A percentile compares a stretch with the other conserved stretches of the same genome.
These are phyloP conservation scores for Mactromeris polynyma DNA, from an alignment of 2,888 invertebrate genomes.

Conservation along the genomic window DNA sequence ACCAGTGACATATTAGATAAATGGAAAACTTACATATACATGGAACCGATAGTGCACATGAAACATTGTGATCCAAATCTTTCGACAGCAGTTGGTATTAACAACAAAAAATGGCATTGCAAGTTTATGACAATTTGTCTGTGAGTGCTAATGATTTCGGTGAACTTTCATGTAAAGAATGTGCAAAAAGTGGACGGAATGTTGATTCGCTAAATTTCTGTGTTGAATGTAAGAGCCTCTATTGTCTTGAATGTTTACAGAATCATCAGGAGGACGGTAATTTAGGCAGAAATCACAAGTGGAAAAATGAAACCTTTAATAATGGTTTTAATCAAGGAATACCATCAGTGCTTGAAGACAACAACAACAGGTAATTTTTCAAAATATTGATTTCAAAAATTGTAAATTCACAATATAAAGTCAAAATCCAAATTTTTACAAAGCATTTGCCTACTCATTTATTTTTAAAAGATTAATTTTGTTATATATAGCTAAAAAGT, in stretches of 20 bases:
- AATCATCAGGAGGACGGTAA: constrained; percentile 1
- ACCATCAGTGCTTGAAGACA: background rate
- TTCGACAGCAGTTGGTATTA: background rate
- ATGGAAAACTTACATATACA: too few relatives aligned
- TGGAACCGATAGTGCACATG: too few relatives aligned
- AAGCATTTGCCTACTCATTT: too few relatives aligned
- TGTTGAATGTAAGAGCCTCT: constrained; percentile 28
- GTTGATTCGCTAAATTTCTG: constrained; percentile 40
- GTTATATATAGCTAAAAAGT: too few relatives aligned
- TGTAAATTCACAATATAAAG: too few relatives aligned
- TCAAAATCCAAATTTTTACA: too few relatives aligned
- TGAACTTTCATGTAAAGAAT: constrained; percentile 21
- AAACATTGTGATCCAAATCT: background rate
- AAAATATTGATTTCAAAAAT: too few relatives aligned
- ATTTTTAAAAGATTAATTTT: too few relatives aligned
- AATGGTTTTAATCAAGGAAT: background rate
- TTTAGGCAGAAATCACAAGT: background rate
- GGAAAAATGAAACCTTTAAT: background rate
- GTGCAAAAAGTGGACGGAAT: constrained; percentile 22
- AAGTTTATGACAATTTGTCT: constrained; percentile 26
- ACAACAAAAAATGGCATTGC: constrained; percentile 27
- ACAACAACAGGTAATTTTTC: background rate
- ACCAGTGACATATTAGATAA: too few relatives aligned
- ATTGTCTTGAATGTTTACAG: constrained; percentile 30
- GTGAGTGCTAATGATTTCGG: constrained; percentile 17